A percentile compares a stretch with the other conserved stretches of the same genome.
These are phyloP conservation scores for Esox masquinongy DNA, from an alignment of 2,797 vertebrate species.

Conservation along the genomic window DNA sequence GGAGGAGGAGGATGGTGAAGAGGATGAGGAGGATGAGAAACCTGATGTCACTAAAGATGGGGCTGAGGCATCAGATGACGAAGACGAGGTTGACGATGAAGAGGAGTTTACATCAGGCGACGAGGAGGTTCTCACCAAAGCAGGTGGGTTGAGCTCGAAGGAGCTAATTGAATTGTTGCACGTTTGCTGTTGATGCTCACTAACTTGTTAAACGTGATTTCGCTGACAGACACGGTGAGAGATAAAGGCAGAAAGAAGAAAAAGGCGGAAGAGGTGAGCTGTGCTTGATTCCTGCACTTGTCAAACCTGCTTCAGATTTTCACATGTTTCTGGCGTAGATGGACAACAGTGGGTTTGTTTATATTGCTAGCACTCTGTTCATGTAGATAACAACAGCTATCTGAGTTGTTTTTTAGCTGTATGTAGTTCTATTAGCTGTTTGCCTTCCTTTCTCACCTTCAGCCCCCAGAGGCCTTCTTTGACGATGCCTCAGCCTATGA, in stretches of 20 bases:
- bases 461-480: constrained; percentile 81
- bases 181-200: background rate
- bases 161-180: too few species aligned
- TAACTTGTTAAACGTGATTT: background rate
- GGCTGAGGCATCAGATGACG: constrained; percentile 19
- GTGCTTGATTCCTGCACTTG: too few species aligned
- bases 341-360: background rate
- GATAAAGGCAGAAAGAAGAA: constrained; percentile 82
- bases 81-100: constrained; percentile 61
- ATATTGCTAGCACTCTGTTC: background rate
- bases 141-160: constrained; percentile 72
- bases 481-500: constrained; percentile 92
- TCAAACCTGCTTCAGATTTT: background rate
- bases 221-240: constrained; percentile 80
- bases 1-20: constrained; percentile 36
- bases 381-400: background rate
- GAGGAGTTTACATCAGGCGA: constrained; percentile 84
- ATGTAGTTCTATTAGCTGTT: background rate
- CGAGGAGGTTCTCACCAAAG: constrained; percentile 86
- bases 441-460: constrained; percentile 11
- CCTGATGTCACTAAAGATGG: constrained; percentile 16
- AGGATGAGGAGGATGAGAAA: constrained; percentile 25
- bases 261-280: constrained; percentile 48
- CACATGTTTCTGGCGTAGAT: background rate
- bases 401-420: background rate